Evolutionary conservation across 2,888 invertebrate species (phyloP), one percentile per base, ranked within the genome.

Genomic region (Lithophane socia): DNA sequence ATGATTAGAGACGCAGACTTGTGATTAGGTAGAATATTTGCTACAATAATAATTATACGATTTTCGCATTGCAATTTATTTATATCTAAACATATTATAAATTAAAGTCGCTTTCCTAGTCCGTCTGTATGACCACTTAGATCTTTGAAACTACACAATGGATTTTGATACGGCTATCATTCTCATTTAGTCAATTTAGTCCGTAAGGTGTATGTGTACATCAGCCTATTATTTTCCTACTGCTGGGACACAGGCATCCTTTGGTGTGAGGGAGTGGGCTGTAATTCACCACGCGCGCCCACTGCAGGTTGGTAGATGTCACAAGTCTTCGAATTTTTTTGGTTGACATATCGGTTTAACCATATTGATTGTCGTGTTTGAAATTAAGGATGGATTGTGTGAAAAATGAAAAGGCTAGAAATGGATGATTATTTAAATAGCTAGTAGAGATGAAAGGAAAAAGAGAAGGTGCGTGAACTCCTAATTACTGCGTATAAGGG

Each of bases 1-100:
- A 83, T 77, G 85, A 86, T 74, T 72, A 74, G 56, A 58, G 5
- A 37, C 10, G 64, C 71, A 88, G 84, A 86, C 52, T 42, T 44
- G 78, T 21, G 10, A 63, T 68, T 79, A 83, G 79, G 86, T 29
- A 79, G 9, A 77, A 74, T 77, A 49, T 63, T 61, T n/a, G 9
- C 29, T 7, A 56, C 7, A 37, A 21, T 49, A 52, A 67, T 16
- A 52, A 9, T 21, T 29, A 29, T 52, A 12, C 3, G 0, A 24
- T 21, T 66, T 24, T 49, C 24, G 0, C 0, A 24, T 58, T 24
- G 7, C 13, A 24, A 58, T 58, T 5, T 2, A 13, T 54, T 9
- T 54, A 21, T 21, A 18, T 18, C 49, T 18, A 7, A 52, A 5
- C 0, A 37, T 52, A 18, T 52, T 52, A 52, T 52, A 52, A 18